Evolutionary conservation across 2,888 invertebrate species (phyloP), one percentile per base, ranked within the genome.

Genomic region (Macropis europaea): DNA sequence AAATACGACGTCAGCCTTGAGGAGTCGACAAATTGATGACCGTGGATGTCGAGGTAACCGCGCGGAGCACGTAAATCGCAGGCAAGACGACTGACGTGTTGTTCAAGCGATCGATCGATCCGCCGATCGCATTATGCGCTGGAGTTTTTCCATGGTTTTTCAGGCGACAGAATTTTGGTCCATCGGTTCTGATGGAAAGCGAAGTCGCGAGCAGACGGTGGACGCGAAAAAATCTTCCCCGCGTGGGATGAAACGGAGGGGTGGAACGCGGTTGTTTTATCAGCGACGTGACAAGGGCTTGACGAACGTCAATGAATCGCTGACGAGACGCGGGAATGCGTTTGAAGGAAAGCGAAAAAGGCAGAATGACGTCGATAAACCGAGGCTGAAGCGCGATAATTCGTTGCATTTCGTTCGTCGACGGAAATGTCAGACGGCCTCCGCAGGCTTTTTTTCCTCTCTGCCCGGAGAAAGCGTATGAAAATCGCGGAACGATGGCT

Each of bases 21-120:
- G 9, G 34, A 36, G 66, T 17, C n/a, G 73, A 71, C 66, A 54
- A 71, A 71, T 60, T 47, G 66, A 67, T 73, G 54, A 30, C 42
- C 22, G 2, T 1, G 40, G 9, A 34, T 22, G 48, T 54, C 38
- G 26, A 54, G 63, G 47, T 47, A 24, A 34, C 17, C 22, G 40
- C 38, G 15, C 15, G 24, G 2, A 45, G 45, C 11, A 40, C 45
- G 63, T 68, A 47, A 62, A 69, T 72, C 34, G 36, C 24, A 54
- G 26, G 30, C 61, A 61, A 71, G 62, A 53, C 24, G 22, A 30
- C 19, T 22, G n/a, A 48, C 15, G 30, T 43, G 42, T 62, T 30
- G 28, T 62, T 36, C n/a, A n/a, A 11, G 11, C n/a, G 30, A 32
- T 38, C 36, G 52, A 60, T 70, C 26, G 38, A 70, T 47, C 48